These are phyloP conservation scores for Euphydryas editha DNA, from an alignment of 2,888 invertebrate genomes.

Conservation along the genomic window DNA sequence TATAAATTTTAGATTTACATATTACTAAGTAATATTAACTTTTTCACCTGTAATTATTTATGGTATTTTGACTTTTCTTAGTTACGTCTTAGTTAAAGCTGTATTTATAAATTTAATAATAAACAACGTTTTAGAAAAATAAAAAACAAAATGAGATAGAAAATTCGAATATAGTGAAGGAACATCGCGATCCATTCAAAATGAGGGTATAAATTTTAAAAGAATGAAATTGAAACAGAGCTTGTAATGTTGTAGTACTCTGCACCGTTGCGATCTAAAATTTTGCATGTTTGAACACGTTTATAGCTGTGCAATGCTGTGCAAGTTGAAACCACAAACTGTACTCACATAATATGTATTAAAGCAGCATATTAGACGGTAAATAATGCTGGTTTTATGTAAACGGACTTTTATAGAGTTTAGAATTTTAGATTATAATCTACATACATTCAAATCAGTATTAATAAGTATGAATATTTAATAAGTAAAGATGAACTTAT, in stretches of 20 bases:
- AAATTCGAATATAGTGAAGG: constrained; percentile 30
- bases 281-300: constrained; percentile 30
- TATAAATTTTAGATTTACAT: neutral
- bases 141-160: constrained; percentile 25
- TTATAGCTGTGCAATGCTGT: constrained; percentile 16
- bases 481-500: neutral
- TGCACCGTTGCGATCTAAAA: constrained; percentile 26
- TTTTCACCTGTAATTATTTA: neutral
- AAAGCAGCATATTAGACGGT: neutral
- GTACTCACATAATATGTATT: constrained; percentile 14
- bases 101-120: neutral
- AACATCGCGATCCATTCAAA: constrained; percentile 39
- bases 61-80: neutral
- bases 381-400: neutral
- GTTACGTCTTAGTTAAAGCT: neutral
- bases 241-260: constrained; percentile 24
- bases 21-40: neutral
- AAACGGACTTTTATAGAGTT: neutral
- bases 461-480: too few relatives aligned
- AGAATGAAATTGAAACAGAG: constrained; percentile 51
- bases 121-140: neutral
- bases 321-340: constrained; percentile 14
- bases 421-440: neutral
- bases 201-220: constrained; percentile 55
- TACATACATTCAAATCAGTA: neutral